Evolutionary conservation across 2,797 vertebrate genomes (phyloP), one percentile per base, ranked within the genome.

Genomic region (Melanotaenia parkinsoni): DNA sequence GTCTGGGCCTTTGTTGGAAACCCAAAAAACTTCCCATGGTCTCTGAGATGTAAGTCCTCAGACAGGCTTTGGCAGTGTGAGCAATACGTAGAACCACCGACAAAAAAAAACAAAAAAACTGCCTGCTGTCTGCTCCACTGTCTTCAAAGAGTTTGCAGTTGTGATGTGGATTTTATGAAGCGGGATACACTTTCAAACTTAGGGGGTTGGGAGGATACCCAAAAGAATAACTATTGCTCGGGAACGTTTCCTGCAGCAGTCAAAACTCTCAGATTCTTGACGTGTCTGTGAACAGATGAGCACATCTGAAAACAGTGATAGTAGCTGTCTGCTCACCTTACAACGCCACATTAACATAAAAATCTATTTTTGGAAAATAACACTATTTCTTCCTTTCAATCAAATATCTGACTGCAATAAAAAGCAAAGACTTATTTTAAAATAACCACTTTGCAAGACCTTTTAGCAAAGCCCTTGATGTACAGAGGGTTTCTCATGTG

Each of bases 111-210:
- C 65, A 67, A 54, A 73, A 62, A 86, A 70, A 32, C 70, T 76
- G 59, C 37, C 77, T 78, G 74, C 62, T 69, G 77, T 72, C 65
- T 76, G 77, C 79, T 85, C 77, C 58, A 45, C 56, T 61, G 67
- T 72, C 82, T 86, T 88, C 78, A 87, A 85, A 88, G 80, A 71
- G 62, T 73, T 76, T 67, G 37, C 57, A 47, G 57, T 76, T 79
- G 67, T 75, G 77, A 88, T 89, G 82, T 86, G 74, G 70, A 58
- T 84, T 85, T 87, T 72, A 70, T 81, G 64, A 84, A 83, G 74
- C 67, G 73, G 76, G 77, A 81, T 76, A 61, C 61, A 67, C 81
- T 85, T 85, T 87, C 53, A 82, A 78, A 67, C 73, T 76, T 72
- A 70, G 32, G 30, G 10, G 32, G 38, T 33, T 32, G 43, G 54